A percentile compares a stretch with the other conserved stretches of the same genome.
Conservation (phyloP, 2,888 invertebrate species). For the Drosophila nr. medialis region DNA sequence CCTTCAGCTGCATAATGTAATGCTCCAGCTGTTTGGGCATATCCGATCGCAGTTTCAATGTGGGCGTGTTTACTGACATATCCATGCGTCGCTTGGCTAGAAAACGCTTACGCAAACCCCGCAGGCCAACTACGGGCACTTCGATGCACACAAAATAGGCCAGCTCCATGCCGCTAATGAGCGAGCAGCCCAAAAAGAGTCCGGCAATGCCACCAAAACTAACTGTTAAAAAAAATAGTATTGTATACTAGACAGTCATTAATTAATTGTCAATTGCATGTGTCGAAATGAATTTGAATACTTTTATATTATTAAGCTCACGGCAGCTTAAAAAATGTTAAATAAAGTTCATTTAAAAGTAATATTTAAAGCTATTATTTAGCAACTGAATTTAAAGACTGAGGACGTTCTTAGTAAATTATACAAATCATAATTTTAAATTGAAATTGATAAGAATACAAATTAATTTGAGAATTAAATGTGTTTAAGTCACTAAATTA, state of each 20-base stretch:
- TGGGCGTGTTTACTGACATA: slow-evolving; percentile 44
- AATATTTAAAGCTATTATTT: not conserved
- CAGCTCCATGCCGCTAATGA: slow-evolving; percentile 85
- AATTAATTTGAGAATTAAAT: not conserved
- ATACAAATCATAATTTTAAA: not conserved
- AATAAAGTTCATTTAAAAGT: not conserved
- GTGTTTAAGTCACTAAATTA: not conserved
- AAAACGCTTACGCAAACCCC: slow-evolving; percentile 53
- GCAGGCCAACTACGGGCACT: slow-evolving; percentile 68
- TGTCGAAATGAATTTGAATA: not conserved
- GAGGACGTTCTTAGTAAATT: not conserved
- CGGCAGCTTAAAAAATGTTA: no score
- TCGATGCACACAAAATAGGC: slow-evolving; percentile 83
- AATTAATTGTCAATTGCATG: not conserved
- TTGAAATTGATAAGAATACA: not conserved
- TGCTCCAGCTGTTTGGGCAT: slow-evolving; percentile 66
- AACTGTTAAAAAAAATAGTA: slow-evolving; percentile 67
- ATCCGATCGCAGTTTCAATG: slow-evolving; percentile 49
- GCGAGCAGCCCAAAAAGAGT: slow-evolving; percentile 85
- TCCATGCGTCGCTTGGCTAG: slow-evolving; percentile 24
- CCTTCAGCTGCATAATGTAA: slow-evolving; percentile 63
- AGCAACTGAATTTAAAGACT: not conserved
- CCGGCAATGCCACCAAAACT: slow-evolving; percentile 86
- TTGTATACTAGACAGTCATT: not conserved
- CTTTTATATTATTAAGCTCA: not conserved